Evolutionary conservation across 2,888 invertebrate genomes (phyloP), one percentile per base, ranked within the genome.

Genomic region (Caenorhabditis becei): DNA sequence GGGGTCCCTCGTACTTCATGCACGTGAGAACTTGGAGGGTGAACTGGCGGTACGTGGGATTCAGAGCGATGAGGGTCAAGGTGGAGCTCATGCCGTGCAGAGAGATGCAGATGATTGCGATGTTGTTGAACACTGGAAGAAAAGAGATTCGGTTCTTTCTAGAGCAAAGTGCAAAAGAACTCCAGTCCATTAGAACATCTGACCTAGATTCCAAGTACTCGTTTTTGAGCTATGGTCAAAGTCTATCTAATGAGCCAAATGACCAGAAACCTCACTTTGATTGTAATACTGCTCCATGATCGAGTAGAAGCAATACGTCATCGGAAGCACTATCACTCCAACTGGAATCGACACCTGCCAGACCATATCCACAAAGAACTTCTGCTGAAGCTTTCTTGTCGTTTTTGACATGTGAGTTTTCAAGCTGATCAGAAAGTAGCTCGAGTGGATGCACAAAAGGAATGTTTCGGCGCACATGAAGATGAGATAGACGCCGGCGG

Each of bases 321-420:
- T 79, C 8, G 78, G 78, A 3, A 79, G 23, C 4, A 79, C 78
- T 5, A 79, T 72, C 1, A 79, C 67, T 35, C 28, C 69, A 18
- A 79, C 54, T n/a, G 78, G 78, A 14, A 79, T 65, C 0, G 78
- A 79, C 24, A 77, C 75, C 37, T 77, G 75, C 32, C 58, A 72
- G 8, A 72, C 54, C 78, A 79, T 79, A 37, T 79, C 78, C 24
- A 72, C n/a, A 28, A 79, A 79, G 20, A 79, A 71, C 41, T 79
- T 79, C 11, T 54, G 61, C 32, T 79, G 78, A n/a, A 79, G 20
- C 58, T 67, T 71, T 18, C 67, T 24, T 1, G 78, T 79, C 5
- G 69, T 32, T 20, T 26, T 8, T 0, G 78, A 79, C 61, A 79
- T 79, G 24, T 72, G 58, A 24, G 62, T 59, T 14, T 62, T 65